These are phyloP conservation scores for Drosophila maculinotata DNA, from an alignment of 2,888 invertebrate species.

Conservation along the genomic window DNA sequence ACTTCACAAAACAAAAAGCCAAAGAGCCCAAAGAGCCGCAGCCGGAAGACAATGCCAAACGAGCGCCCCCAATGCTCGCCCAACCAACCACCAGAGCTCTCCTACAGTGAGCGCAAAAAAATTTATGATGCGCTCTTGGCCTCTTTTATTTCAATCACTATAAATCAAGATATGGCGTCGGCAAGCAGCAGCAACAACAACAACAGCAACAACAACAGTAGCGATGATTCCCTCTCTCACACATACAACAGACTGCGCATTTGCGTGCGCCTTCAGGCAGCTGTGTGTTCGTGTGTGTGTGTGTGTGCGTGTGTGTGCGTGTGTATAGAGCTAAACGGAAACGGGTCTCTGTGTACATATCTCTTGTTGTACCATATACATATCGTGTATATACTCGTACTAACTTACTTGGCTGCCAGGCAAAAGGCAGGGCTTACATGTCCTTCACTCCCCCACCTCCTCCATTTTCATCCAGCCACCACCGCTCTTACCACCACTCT, in stretches of 20 bases:
- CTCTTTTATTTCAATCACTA: constrained; percentile 82
- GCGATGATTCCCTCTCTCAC: constrained; percentile 15
- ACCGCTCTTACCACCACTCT: constrained; percentile 2
- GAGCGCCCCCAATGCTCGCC: constrained; percentile 46
- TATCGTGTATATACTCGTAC: constrained; percentile 42
- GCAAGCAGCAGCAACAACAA: no score
- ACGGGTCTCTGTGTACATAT: constrained; percentile 60
- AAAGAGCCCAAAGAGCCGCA: constrained; percentile 53
- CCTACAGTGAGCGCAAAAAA: constrained; percentile 64
- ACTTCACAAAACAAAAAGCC: constrained; percentile 70
- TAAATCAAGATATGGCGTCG: constrained; percentile 79
- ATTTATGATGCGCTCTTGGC: constrained; percentile 81
- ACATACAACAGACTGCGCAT: constrained; percentile 58
- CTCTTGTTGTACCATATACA: constrained; percentile 48
- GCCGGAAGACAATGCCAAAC: constrained; percentile 78
- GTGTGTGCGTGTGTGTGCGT: constrained; percentile 27
- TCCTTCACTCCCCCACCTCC: constrained; percentile 23
- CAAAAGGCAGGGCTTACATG: constrained; percentile 59
- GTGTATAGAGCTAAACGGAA: constrained; percentile 63
- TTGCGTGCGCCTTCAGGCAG: constrained; percentile 63
- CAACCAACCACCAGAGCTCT: constrained; percentile 17
- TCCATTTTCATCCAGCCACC: background rate
- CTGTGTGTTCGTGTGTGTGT: constrained; percentile 20
- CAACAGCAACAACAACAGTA: constrained; percentile 24
- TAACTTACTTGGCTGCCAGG: constrained; percentile 51